A percentile compares a stretch with the other conserved stretches of the same genome.
Conservation (phyloP, 2,797 vertebrate species). For the Merluccius polli region DNA sequence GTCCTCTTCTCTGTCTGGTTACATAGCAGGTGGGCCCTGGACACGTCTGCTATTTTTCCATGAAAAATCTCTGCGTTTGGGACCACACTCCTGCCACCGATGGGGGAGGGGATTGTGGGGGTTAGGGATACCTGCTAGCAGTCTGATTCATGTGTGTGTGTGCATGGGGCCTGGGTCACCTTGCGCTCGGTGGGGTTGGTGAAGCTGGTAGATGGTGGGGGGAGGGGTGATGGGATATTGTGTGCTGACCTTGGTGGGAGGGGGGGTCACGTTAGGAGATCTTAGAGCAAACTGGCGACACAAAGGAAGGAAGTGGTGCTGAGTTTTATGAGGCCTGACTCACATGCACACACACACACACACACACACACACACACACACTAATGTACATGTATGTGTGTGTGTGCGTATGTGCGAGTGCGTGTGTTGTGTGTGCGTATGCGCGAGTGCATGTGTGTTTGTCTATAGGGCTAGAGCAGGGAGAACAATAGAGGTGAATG, state of each 20-base stretch:
- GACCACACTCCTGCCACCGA: too few species aligned
- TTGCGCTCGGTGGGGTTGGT: too few species aligned
- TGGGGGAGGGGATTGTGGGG: not conserved
- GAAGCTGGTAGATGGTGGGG: not conserved
- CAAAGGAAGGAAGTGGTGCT: constrained; percentile 62
- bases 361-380: too few species aligned
- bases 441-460: constrained; percentile 26
- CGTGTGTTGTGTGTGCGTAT: constrained; percentile 8
- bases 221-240: constrained; percentile 27
- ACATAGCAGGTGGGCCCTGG: not conserved
- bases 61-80: not conserved
- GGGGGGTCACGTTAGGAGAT: constrained; percentile 51
- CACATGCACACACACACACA: not conserved
- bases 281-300: constrained; percentile 69
- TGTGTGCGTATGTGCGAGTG: too few species aligned
- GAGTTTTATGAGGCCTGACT: constrained; percentile 63
- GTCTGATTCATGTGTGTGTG: constrained; percentile 31
- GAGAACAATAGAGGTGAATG: constrained; percentile 56
- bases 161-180: constrained; percentile 1
- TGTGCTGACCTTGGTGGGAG: constrained; percentile 42
- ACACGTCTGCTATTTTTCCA: not conserved
- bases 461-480: constrained; percentile 49
- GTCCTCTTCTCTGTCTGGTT: not conserved
- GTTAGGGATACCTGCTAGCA: constrained; percentile 1
- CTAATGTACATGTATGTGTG: too few species aligned